Percentiles rank a stretch among this genome's conserved stretches.
Conservation (phyloP, 2,888 invertebrate species). For the Leptothorax acervorum region DNA sequence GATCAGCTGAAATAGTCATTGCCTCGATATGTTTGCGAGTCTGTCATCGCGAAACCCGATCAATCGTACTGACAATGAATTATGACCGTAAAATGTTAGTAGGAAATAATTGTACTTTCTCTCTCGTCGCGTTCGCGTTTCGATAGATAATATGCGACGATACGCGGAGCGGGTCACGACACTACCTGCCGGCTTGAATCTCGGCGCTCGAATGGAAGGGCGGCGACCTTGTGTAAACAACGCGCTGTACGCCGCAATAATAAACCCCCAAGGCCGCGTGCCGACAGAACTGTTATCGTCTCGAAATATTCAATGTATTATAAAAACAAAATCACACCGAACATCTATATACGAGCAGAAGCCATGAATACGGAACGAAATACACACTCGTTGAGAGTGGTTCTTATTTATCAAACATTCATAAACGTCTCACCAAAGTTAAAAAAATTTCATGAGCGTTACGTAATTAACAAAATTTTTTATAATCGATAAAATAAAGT, state of each 20-base stretch:
- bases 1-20: background rate
- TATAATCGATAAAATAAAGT: background rate
- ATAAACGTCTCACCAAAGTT: background rate
- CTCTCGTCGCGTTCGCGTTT: background rate
- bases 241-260: background rate
- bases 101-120: background rate
- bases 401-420: background rate
- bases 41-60: background rate
- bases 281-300: background rate
- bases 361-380: background rate
- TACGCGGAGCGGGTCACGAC: background rate
- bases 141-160: background rate
- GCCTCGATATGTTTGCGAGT: background rate
- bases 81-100: background rate
- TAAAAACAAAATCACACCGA: background rate
- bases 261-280: background rate
- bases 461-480: background rate
- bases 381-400: background rate
- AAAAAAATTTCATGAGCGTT: background rate
- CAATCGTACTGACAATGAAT: background rate
- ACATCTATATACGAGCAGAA: background rate
- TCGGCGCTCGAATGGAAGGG: background rate
- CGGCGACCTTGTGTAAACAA: conserved; percentile 8
- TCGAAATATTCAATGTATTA: background rate
- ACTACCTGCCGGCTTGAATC: background rate